phyloP scores from a whole-genome alignment of 2,888 invertebrate genomes.

The Odontothrips loti region DNA sequence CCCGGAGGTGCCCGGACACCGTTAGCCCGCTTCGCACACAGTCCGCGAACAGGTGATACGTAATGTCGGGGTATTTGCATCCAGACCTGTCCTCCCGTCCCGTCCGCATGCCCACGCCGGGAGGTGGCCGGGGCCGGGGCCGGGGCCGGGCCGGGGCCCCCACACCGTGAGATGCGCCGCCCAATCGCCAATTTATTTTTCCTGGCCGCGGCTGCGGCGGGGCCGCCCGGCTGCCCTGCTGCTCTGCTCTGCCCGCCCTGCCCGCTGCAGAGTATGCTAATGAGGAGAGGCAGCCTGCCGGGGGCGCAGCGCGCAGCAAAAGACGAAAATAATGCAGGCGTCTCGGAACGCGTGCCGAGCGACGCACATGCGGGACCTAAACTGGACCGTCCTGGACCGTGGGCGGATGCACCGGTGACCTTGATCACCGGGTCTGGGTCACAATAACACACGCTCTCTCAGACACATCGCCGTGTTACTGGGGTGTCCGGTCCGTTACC shows the following conservation, averaged over 20 bases:
- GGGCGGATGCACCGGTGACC: too few species aligned
- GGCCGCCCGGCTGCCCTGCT: not conserved
- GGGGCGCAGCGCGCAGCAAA: not conserved
- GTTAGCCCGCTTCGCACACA: not conserved
- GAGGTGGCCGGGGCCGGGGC: not conserved
- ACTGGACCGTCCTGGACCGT: not conserved
- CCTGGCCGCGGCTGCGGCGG: not conserved
- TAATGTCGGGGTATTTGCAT: slow-evolving; percentile 17
- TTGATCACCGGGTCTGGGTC: too few species aligned
- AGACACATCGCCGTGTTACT: too few species aligned
- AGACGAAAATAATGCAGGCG: too few species aligned
- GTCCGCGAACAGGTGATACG: not conserved
- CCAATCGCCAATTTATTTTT: too few species aligned
- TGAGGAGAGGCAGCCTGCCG: not conserved
- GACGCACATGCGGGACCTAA: too few species aligned
- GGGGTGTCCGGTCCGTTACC: too few species aligned
- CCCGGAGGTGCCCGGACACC: too few species aligned
- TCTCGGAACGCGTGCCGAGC: not conserved
- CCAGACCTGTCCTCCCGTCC: not conserved
- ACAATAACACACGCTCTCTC: too few species aligned
- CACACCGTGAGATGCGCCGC: too few species aligned
- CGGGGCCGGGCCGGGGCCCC: not conserved
- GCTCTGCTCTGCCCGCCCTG: not conserved
- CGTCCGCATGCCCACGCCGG: not conserved
- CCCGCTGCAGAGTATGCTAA: too few species aligned